Percentiles rank a stretch among this genome's conserved stretches.
Evolutionary conservation across 2,797 vertebrate species (phyloP).

Genomic region (Pseudocheirus occidentalis): DNA sequence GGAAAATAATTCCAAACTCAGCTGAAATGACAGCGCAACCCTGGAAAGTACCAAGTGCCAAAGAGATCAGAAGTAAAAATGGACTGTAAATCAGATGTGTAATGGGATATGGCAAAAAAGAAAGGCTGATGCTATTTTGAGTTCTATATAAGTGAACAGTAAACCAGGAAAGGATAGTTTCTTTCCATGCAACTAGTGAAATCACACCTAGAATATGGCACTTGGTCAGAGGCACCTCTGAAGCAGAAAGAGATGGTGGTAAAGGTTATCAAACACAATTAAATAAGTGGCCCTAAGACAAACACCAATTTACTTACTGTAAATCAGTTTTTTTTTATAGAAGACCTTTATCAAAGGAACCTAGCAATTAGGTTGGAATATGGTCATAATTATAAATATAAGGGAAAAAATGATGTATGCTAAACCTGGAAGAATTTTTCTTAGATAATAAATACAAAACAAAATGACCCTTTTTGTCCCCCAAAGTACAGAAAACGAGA

Average conservation of each 20-base stretch:
- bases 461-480: not conserved
- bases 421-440: slow-evolving; percentile 38
- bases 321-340: slow-evolving; percentile 44
- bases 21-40: slow-evolving; percentile 48
- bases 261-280: slow-evolving; percentile 4
- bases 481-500: not conserved
- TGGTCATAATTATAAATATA: not conserved
- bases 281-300: not conserved
- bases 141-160: slow-evolving; percentile 41
- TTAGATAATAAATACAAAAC: slow-evolving; percentile 45
- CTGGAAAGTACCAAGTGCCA: slow-evolving; percentile 48
- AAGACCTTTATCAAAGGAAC: not conserved
- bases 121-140: slow-evolving; percentile 23
- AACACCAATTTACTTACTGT: slow-evolving; percentile 26
- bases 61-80: slow-evolving; percentile 16
- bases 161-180: not conserved
- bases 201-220: not conserved
- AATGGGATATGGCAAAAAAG: slow-evolving; percentile 18
- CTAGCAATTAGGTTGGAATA: slow-evolving; percentile 11
- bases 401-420: slow-evolving; percentile 50
- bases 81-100: slow-evolving; percentile 22
- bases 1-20: slow-evolving; percentile 40
- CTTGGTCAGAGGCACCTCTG: not conserved
- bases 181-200: not conserved
- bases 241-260: not conserved